These are phyloP conservation scores for Glyptemys insculpta DNA, from an alignment of 2,797 vertebrate species.

Conservation along the genomic window DNA sequence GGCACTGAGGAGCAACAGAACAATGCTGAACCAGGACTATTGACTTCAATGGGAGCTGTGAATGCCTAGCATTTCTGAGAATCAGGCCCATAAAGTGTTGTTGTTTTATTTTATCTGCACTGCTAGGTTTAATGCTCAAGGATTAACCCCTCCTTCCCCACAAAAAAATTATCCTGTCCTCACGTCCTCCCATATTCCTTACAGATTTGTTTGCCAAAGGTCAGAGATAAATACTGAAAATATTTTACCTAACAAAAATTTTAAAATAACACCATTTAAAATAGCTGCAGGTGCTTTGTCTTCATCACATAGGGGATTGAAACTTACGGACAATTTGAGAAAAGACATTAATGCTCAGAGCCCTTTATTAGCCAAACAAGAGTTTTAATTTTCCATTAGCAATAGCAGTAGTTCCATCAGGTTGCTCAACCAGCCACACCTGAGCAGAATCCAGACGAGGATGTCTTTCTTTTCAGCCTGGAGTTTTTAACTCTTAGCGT, in stretches of 20 bases:
- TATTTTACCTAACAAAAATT: conserved; percentile 45
- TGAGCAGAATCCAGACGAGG: conserved; percentile 71
- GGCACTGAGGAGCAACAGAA: background rate
- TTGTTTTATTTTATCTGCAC: conserved; percentile 49
- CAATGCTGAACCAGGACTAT: background rate
- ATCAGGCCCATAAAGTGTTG: background rate
- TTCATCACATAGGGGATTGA: conserved; percentile 60
- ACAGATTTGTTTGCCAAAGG: conserved; percentile 34
- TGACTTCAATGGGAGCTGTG: background rate
- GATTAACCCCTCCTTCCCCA: conserved; percentile 39
- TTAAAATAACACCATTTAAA: conserved; percentile 30
- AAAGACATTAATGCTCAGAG: conserved; percentile 71
- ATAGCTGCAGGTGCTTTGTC: conserved; percentile 37
- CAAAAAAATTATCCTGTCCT: conserved; percentile 19
- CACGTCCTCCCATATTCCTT: background rate
- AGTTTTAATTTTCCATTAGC: conserved; percentile 81
- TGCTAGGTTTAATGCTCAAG: conserved; percentile 22
- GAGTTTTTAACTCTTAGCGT: conserved; percentile 41
- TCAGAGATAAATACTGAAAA: background rate
- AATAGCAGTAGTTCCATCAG: conserved; percentile 62
- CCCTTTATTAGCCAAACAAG: conserved; percentile 72
- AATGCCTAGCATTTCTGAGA: conserved; percentile 62
- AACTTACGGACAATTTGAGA: conserved; percentile 69
- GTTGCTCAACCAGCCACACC: conserved; percentile 60
- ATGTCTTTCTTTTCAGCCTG: conserved; percentile 23